Percentiles rank a stretch among this genome's conserved stretches.
These are phyloP conservation scores for Heliconius hermathena DNA, from an alignment of 1,140 invertebrate species.

Conservation along the genomic window DNA sequence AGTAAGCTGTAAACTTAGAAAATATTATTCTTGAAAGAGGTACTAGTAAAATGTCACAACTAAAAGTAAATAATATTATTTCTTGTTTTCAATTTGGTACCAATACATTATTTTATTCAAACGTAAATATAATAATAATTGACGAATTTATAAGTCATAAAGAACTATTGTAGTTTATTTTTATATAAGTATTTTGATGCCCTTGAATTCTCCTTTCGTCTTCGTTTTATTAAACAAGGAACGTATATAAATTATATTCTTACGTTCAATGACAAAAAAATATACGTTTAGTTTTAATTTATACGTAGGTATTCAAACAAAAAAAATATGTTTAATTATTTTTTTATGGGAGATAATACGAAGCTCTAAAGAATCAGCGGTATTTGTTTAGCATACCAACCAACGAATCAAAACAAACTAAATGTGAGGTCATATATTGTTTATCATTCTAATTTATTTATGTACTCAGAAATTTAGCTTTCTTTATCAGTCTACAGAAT, in stretches of 20 bases:
- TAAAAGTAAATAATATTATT: no score
- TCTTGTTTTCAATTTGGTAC: no score
- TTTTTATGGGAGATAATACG: no score
- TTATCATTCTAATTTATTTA: background rate
- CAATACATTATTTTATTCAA: no score
- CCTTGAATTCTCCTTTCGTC: background rate
- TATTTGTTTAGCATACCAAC: constrained; percentile 1
- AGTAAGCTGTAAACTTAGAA: no score
- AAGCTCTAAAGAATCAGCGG: background rate
- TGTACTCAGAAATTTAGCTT: background rate
- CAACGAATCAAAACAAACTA: constrained; percentile 1
- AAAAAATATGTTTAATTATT: no score
- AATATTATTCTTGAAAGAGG: no score
- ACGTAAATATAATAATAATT: no score
- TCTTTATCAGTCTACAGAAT: background rate
- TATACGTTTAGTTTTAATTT: background rate
- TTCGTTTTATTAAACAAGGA: background rate
- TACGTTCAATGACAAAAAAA: background rate
- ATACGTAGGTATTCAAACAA: no score
- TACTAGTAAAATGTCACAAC: no score
- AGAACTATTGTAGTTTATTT: background rate
- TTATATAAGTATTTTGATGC: background rate
- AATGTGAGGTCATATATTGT: background rate
- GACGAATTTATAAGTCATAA: background rate
- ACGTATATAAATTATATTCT: background rate